Evolutionary conservation across 2,888 invertebrate genomes (phyloP), one percentile per base, ranked within the genome.

Genomic region (Eupithecia insigniata): DNA sequence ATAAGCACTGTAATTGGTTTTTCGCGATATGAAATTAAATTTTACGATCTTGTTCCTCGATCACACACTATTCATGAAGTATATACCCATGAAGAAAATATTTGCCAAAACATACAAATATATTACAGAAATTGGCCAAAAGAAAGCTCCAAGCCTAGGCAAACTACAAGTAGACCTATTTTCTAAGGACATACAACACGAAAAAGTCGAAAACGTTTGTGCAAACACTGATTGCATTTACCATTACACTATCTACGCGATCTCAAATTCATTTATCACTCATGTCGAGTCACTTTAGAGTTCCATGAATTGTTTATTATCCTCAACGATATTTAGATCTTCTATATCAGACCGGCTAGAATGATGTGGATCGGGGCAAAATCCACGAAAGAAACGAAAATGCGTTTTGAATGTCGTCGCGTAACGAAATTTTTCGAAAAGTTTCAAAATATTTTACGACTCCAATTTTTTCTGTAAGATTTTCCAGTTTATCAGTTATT

Each of bases 201-300:
- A 39, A 66, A 66, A 66, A 34, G 30, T 30, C 16, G 51, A 51
- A 51, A 36, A 67, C 16, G 36, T 65, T 69, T 51, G 18, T 22
- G 64, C 26, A 55, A 69, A 74, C 64, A 67, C 68, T 71, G 69
- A 76, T 75, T 73, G 70, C 61, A 66, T 75, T 66, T 26, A 70
- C 62, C 73, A 73, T 73, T 70, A 71, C 62, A 60, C 61, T 75
- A 69, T 67, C 51, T 51, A 26, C 28, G 73, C 81, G 83, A 87
- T 87, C 83, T 79, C 77, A 83, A 84, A 84, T 70, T 79, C 82
- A 85, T 87, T 87, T 83, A 85, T 85, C 85, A 85, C 79, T 66
- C 67, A 77, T 66, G 72, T 55, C 51, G 64, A 51, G 73, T 28
- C 62, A 58, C 64, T 34, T 34, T 34, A 14, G 55, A 55, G 55